Evolutionary conservation across 2,888 invertebrate species (phyloP).

Genomic region (Drosophila prolongata): DNA sequence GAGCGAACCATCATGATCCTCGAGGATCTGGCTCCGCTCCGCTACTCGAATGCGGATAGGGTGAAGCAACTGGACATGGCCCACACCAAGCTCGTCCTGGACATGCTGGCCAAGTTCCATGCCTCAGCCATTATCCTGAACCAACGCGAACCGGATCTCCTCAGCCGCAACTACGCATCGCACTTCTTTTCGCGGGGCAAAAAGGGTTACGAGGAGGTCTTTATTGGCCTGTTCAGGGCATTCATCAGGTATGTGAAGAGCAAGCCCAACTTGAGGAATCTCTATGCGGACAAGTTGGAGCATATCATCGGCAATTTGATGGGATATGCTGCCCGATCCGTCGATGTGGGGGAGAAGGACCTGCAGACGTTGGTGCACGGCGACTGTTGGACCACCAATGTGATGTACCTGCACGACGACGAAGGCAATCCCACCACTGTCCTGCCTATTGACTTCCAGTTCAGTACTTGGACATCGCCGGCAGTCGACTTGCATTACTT

Average conservation of each 20-base stretch:
- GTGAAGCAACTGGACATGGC: slow-evolving; percentile 79
- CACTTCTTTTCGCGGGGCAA: slow-evolving; percentile 65
- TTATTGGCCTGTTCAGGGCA: slow-evolving; percentile 50
- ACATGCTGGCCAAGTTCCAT: slow-evolving; percentile 84
- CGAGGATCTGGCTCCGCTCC: slow-evolving; percentile 68
- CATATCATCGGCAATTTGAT: slow-evolving; percentile 56
- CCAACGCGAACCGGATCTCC: slow-evolving; percentile 60
- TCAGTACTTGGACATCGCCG: slow-evolving; percentile 71
- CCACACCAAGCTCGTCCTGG: slow-evolving; percentile 82
- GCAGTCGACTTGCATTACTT: slow-evolving; percentile 77
- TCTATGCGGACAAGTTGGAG: slow-evolving; percentile 64
- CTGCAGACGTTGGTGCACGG: slow-evolving; percentile 75
- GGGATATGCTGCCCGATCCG: slow-evolving; percentile 69
- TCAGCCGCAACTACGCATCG: slow-evolving; percentile 43
- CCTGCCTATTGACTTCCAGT: slow-evolving; percentile 79
- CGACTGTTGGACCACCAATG: slow-evolving; percentile 79
- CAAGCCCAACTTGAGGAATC: slow-evolving; percentile 46
- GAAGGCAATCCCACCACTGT: slow-evolving; percentile 53
- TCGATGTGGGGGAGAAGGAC: slow-evolving; percentile 54
- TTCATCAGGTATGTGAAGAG: slow-evolving; percentile 57
- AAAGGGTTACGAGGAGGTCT: slow-evolving; percentile 47
- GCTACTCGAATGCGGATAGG: slow-evolving; percentile 66
- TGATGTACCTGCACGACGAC: slow-evolving; percentile 73
- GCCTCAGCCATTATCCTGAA: slow-evolving; percentile 83
- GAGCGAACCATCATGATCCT: slow-evolving; percentile 65